phyloP scores from a whole-genome alignment of 2,797 vertebrate genomes.

The Yasuhikotakia modesta region DNA sequence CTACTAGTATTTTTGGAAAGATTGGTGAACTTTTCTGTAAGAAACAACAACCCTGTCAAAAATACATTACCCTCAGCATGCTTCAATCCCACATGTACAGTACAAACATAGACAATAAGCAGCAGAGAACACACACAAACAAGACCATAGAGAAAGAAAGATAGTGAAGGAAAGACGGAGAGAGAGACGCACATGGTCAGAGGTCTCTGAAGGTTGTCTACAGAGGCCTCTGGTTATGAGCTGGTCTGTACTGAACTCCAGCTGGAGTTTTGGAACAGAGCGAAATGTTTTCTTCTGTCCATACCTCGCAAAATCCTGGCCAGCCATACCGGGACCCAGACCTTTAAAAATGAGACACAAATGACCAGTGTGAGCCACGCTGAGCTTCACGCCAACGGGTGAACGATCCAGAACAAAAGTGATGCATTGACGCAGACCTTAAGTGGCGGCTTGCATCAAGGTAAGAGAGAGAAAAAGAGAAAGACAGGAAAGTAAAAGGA shows the following conservation, averaged over 20 bases:
- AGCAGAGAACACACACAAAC: slow-evolving; percentile 16
- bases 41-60: slow-evolving; percentile 4
- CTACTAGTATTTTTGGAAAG: not conserved
- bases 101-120: not conserved
- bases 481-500: slow-evolving; percentile 26
- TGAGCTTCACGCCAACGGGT: slow-evolving; percentile 55
- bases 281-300: slow-evolving; percentile 62
- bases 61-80: slow-evolving; percentile 20
- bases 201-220: slow-evolving; percentile 54
- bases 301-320: slow-evolving; percentile 66
- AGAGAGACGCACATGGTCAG: slow-evolving; percentile 51
- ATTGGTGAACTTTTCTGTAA: not conserved
- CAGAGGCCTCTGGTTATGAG: slow-evolving; percentile 58
- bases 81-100: not conserved
- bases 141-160: slow-evolving; percentile 37
- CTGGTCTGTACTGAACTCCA: slow-evolving; percentile 62
- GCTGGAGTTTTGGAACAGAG: slow-evolving; percentile 64
- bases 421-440: slow-evolving; percentile 46
- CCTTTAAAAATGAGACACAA: slow-evolving; percentile 68
- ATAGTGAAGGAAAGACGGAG: slow-evolving; percentile 30
- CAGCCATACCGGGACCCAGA: slow-evolving; percentile 65
- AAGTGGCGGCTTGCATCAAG: slow-evolving; percentile 35
- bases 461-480: slow-evolving; percentile 39
- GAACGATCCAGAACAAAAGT: slow-evolving; percentile 56
- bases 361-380: slow-evolving; percentile 63